A percentile compares a stretch with the other conserved stretches of the same genome.
Evolutionary conservation across 2,888 invertebrate genomes (phyloP).

Genomic region (Dinocampus coccinellae): DNA sequence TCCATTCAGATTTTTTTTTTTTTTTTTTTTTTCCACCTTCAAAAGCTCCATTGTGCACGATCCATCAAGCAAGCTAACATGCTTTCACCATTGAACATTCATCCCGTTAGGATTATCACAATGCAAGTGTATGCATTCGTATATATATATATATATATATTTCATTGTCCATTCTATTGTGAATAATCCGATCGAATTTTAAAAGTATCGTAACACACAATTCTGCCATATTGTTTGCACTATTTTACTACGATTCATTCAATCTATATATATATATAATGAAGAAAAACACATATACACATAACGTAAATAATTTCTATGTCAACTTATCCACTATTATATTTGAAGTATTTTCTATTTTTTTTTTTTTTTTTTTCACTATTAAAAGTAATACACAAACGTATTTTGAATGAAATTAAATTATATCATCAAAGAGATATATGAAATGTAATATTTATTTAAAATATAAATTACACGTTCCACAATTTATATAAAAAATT

Average conservation of each 20-base stretch:
- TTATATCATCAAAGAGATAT: too few species aligned
- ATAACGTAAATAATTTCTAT: too few species aligned
- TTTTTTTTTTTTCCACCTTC: neutral
- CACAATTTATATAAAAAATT: too few species aligned
- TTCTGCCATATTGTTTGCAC: constrained; percentile 13
- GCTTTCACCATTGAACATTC: constrained; percentile 27
- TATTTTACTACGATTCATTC: neutral
- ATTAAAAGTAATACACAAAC: too few species aligned
- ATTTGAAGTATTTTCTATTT: neutral
- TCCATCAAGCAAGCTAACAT: constrained; percentile 10
- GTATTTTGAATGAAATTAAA: too few species aligned
- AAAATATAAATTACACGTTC: too few species aligned
- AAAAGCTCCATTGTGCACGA: neutral
- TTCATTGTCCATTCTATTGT: constrained; percentile 14
- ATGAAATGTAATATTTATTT: too few species aligned
- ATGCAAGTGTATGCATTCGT: constrained; percentile 17
- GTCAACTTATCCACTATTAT: too few species aligned
- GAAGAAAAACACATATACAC: neutral
- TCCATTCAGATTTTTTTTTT: neutral
- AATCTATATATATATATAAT: too few species aligned
- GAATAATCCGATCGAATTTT: constrained; percentile 34
- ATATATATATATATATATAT: too few species aligned
- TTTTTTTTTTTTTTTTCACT: neutral
- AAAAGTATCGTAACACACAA: constrained; percentile 26
- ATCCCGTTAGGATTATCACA: constrained; percentile 29